Evolutionary conservation across 2,888 invertebrate species (phyloP), one percentile per base, ranked within the genome.

Genomic region (Aporophyla lueneburgensis): DNA sequence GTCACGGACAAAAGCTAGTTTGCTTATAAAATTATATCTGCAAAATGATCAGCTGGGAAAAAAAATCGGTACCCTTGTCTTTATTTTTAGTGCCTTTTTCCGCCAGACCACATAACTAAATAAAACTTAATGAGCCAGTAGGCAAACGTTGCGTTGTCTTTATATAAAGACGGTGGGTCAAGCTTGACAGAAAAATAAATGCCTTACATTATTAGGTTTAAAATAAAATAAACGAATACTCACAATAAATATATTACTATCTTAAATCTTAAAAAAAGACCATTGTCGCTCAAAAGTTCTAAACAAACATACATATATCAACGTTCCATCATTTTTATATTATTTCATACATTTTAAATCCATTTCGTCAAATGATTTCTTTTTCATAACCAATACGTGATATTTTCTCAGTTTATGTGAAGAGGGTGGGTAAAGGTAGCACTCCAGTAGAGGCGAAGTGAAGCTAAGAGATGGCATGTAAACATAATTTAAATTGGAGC

Each of bases 321-420:
- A n/a, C 12, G 12, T 46, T 73, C n/a, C 21, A 9, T 46, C 24
- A 70, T 24, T 56, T 68, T 63, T 3, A 54, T 69, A 58, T 58
- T 70, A 65, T 67, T 65, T 78, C 21, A 59, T 43, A 27, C 33
- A 69, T 53, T 49, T 78, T 33, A 68, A 74, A 84, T 81, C 33
- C 62, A 51, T 68, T 63, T 65, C 33, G 67, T 69, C 16, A 69
- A 71, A 69, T 68, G 33, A 14, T 46, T 81, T 82, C n/a, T 70
- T 82, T 82, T 74, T 82, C 75, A 76, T 74, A 82, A 77, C 40
- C 74, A 75, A 78, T 77, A 82, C 68, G 72, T 80, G 74, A 76
- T 61, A 77, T 84, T 70, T 78, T 46, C 78, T 54, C 66, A 46
- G 53, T 51, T 66, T 71, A n/a, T 49, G 27, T 76, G 71, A 76